Base-by-base conservation (phyloP, 2,113 vertebrate genomes). In the Thalassarche chlororhynchos region DNA sequence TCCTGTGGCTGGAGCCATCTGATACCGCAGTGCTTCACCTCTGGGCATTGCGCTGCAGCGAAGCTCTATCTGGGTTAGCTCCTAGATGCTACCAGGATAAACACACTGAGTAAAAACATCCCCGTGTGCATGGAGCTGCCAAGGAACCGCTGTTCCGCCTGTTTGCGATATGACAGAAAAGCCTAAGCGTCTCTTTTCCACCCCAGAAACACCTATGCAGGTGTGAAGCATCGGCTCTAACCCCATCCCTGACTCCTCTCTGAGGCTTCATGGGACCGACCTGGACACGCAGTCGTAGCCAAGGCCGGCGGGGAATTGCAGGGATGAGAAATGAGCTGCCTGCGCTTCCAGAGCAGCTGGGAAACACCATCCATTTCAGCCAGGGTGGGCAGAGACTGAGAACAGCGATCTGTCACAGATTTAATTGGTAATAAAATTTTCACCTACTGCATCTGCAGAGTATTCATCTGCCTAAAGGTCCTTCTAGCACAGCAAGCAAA, bases 111-210 rank as follows among this genome's bases (percentile, higher is more conserved):
- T 1, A 2, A 65, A 61, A 47, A 3, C 26, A 10, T 26, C 51
- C 36, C 70, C 0, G 4, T 0, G 16, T 0, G 26, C 8, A 0
- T 0, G 16, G 52, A 60, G 70, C 66, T 38, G 90, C 44, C 46
- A 0, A 40, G 52, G n/a, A 78, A 10, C 34, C 0, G 4, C 21
- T 2, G 31, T 6, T 17, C n/a, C 0, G 1, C n/a, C 49, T 12
- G 19, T 0, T 5, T 0, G 47, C 4, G 13, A 5, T 8, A 0
- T 0, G 1, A 5, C 2, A 2, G 84, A 19, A 21, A 15, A 40
- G 26, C 7, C 20, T 1, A 5, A 71, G 17, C 1, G 1, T 13
- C 64, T 28, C 38, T n/a, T 31, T 26, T 8, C 42, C 62, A n/a
- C 10, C 62, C 20, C 75, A 25, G 23, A 7, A 84, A 4, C 55